phyloP scores from a whole-genome alignment of 2,888 invertebrate genomes.

The Eupeodes latifasciatus region DNA sequence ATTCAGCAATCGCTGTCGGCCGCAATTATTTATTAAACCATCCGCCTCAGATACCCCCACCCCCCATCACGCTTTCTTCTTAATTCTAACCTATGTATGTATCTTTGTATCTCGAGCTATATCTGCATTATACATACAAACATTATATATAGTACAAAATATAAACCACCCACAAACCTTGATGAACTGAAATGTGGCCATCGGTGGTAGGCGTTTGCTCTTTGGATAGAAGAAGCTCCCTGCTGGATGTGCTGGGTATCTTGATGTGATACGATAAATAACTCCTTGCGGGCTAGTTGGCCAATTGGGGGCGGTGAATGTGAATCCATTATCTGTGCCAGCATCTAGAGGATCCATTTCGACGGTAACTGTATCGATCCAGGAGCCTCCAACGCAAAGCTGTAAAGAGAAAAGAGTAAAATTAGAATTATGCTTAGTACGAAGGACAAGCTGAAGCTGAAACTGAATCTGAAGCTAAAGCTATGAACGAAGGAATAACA shows the following conservation, averaged over 20 bases:
- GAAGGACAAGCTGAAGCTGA: not conserved
- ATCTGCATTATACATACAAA: not conserved
- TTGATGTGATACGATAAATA: slow-evolving; percentile 94
- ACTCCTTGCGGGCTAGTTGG: slow-evolving; percentile 95
- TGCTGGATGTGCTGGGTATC: slow-evolving; percentile 95
- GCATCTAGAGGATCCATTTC: slow-evolving; percentile 97
- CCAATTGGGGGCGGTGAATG: slow-evolving; percentile 98
- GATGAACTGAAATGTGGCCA: slow-evolving; percentile 95
- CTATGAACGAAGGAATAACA: not conserved
- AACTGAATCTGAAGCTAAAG: too few species aligned
- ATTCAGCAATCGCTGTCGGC: slow-evolving; percentile 62
- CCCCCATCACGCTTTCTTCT: not conserved
- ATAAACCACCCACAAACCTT: slow-evolving; percentile 87
- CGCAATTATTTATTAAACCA: slow-evolving; percentile 71
- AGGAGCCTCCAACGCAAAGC: slow-evolving; percentile 95
- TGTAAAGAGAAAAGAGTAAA: slow-evolving; percentile 83
- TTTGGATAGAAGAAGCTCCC: slow-evolving; percentile 97
- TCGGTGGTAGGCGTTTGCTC: slow-evolving; percentile 92
- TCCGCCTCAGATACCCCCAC: slow-evolving; percentile 9
- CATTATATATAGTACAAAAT: not conserved
- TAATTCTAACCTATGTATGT: not conserved
- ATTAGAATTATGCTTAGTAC: slow-evolving; percentile 45
- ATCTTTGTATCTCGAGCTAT: not conserved
- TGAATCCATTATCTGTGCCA: slow-evolving; percentile 97
- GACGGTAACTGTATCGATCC: slow-evolving; percentile 95